These are phyloP conservation scores for Corynorhinus townsendii DNA, from an alignment of 2,113 vertebrate species.

Conservation along the genomic window DNA sequence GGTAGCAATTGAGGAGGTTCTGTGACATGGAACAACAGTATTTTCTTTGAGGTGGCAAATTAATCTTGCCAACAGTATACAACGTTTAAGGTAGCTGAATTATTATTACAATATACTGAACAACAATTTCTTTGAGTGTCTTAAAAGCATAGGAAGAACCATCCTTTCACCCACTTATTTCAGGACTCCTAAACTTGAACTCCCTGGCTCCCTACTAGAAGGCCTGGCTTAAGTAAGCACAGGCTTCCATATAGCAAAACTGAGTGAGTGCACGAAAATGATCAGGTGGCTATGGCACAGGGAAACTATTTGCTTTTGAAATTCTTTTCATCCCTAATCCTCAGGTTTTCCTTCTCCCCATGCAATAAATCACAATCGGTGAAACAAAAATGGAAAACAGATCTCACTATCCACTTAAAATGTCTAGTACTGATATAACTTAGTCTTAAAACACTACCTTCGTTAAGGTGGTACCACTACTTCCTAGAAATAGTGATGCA, in stretches of 20 bases:
- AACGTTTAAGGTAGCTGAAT: background rate
- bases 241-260: background rate
- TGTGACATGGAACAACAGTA: background rate
- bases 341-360: background rate
- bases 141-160: background rate
- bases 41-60: background rate
- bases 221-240: background rate
- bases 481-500: background rate
- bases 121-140: background rate
- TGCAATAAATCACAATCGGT: background rate
- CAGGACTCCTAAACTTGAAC: background rate
- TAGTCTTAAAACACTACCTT: background rate
- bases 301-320: background rate
- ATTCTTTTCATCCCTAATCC: background rate
- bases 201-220: background rate
- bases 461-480: background rate
- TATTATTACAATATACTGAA: background rate
- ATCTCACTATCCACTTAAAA: background rate
- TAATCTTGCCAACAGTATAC: background rate
- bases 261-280: accelerated
- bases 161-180: background rate
- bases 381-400: background rate
- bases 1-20: background rate
- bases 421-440: background rate
- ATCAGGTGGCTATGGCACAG: accelerated